These are phyloP conservation scores for Hypolimnas misippus DNA, from an alignment of 2,888 invertebrate species.

Conservation along the genomic window DNA sequence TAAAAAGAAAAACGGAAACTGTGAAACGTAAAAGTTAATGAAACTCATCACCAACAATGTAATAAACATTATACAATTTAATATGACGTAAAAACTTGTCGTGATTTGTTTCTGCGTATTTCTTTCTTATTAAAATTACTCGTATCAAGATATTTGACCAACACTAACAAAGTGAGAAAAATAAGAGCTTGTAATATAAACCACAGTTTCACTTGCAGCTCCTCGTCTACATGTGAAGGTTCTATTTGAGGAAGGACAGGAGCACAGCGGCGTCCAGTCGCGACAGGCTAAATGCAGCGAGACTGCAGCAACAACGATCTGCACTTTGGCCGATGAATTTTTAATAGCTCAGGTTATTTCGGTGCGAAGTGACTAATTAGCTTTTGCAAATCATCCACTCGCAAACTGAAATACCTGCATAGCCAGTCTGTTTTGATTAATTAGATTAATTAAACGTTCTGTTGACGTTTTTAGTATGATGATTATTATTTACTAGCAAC, in stretches of 20 bases:
- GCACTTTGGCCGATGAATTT: constrained; percentile 77
- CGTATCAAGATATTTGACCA: no score
- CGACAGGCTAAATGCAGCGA: constrained; percentile 69
- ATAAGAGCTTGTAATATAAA: no score
- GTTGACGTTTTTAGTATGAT: not conserved
- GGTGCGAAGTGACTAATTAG: constrained; percentile 67
- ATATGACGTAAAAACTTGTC: no score
- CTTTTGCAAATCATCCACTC: constrained; percentile 44
- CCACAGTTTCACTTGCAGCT: no score
- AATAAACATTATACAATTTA: no score
- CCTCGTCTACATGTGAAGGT: constrained; percentile 47
- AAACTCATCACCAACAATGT: no score
- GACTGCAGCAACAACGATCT: constrained; percentile 75
- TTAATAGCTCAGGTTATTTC: constrained; percentile 72
- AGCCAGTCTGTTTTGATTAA: not conserved
- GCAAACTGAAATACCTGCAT: constrained; percentile 12
- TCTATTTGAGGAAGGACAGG: constrained; percentile 64
- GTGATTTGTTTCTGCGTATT: no score
- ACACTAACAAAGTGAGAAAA: no score
- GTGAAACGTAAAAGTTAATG: no score
- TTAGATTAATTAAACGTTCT: not conserved
- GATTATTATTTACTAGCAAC: not conserved
- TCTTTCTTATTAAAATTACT: no score
- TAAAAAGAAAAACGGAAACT: no score
- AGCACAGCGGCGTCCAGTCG: constrained; percentile 55